phyloP scores from a whole-genome alignment of 2,797 vertebrate genomes.

The Epinephelus awoara region DNA sequence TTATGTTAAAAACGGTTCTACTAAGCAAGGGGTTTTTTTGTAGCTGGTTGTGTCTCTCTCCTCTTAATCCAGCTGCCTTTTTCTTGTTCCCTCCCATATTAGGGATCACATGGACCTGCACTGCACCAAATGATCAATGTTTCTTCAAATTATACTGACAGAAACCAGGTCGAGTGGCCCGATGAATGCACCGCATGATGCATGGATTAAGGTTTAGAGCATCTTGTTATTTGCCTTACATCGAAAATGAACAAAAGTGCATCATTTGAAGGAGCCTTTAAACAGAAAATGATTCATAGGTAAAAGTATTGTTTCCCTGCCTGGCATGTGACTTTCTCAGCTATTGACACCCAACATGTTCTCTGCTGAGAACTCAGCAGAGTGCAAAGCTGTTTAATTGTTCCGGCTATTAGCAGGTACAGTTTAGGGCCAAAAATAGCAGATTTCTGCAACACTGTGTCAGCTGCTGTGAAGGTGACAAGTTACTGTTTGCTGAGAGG shows the following conservation, averaged over 20 bases:
- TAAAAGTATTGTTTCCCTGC: background rate
- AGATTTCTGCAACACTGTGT: conserved; percentile 48
- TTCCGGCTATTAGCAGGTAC: conserved; percentile 60
- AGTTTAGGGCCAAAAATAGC: conserved; percentile 40
- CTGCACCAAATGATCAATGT: conserved; percentile 29
- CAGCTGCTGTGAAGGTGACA: conserved; percentile 26
- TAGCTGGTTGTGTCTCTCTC: background rate
- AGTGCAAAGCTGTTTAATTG: conserved; percentile 64
- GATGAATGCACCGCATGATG: conserved; percentile 24
- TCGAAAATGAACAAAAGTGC: conserved; percentile 18
- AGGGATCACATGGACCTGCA: conserved; percentile 10
- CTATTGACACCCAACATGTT: conserved; percentile 42
- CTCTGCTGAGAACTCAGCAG: conserved; percentile 12
- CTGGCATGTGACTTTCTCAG: conserved; percentile 40
- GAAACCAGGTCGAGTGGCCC: background rate
- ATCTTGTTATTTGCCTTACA: conserved; percentile 24
- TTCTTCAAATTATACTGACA: conserved; percentile 23
- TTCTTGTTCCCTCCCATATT: conserved; percentile 8
- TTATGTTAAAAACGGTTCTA: conserved; percentile 15
- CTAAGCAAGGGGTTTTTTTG: conserved; percentile 28
- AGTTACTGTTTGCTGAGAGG: conserved; percentile 18
- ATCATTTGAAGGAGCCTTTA: conserved; percentile 17
- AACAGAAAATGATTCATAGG: background rate
- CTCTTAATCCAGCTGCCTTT: conserved; percentile 13
- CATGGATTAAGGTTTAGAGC: conserved; percentile 11